Conservation (phyloP, 2,113 vertebrate species). For the Oncorhynchus nerka region DNA sequence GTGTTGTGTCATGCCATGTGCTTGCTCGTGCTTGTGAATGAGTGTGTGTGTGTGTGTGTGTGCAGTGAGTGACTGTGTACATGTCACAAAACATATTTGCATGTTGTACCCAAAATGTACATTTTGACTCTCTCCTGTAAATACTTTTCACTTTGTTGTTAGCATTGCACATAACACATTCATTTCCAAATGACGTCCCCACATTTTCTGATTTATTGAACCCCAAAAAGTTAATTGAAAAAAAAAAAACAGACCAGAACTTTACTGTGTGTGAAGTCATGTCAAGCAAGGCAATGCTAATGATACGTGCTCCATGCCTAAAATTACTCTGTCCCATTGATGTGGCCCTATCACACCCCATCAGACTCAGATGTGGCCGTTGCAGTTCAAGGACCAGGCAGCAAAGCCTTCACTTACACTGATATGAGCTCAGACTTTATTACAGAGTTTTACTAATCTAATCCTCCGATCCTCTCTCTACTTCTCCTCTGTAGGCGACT, state of each 20-base stretch:
- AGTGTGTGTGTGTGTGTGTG: constrained; percentile 6
- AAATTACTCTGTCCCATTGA: neutral
- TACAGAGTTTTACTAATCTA: neutral
- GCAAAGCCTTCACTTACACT: neutral
- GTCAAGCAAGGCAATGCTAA: neutral
- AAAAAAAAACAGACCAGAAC: constrained; percentile 12
- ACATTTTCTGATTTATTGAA: neutral
- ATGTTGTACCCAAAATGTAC: neutral
- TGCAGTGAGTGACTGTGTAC: neutral
- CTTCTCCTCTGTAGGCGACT: constrained; percentile 76
- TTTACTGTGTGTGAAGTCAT: constrained; percentile 25
- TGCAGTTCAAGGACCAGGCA: neutral
- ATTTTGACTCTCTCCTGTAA: too few species aligned
- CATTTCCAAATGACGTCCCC: neutral
- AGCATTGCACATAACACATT: too few species aligned
- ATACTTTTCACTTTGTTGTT: too few species aligned
- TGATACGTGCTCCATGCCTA: neutral
- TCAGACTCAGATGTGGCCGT: neutral
- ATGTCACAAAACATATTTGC: neutral
- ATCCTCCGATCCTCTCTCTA: constrained; percentile 31
- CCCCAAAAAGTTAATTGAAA: neutral
- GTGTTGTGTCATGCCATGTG: neutral
- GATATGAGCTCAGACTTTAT: neutral
- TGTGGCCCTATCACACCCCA: neutral
- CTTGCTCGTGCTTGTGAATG: constrained; percentile 3